Evolutionary conservation across 1,140 invertebrate species (phyloP).

Genomic region (Drosophila subpulchrella): DNA sequence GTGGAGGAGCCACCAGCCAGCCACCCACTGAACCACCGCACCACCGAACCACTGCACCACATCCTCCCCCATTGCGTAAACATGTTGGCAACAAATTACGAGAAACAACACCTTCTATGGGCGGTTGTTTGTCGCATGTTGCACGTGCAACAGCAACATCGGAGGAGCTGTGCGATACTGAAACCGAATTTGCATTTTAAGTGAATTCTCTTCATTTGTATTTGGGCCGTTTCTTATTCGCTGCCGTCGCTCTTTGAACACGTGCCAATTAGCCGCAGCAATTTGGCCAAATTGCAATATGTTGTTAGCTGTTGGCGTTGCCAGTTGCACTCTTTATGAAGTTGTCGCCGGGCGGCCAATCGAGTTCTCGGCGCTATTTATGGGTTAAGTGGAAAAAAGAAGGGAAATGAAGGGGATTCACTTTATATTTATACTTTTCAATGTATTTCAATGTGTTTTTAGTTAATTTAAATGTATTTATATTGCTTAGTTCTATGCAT

Average conservation of each 20-base stretch:
- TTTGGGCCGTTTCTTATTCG: constrained; percentile 48
- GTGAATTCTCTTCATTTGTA: constrained; percentile 81
- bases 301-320: constrained; percentile 76
- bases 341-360: constrained; percentile 53
- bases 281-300: constrained; percentile 82
- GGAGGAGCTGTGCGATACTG: constrained; percentile 14
- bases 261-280: constrained; percentile 77
- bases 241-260: constrained; percentile 49
- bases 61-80: constrained; percentile 52
- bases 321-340: constrained; percentile 67
- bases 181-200: constrained; percentile 73
- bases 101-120: constrained; percentile 52
- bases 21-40: constrained; percentile 17
- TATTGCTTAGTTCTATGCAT: not conserved
- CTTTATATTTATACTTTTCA: not conserved
- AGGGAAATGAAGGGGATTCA: constrained; percentile 6
- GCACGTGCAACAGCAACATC: constrained; percentile 44
- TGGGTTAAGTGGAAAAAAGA: constrained; percentile 3
- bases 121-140: constrained; percentile 17
- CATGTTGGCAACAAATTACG: constrained; percentile 77
- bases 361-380: constrained; percentile 54
- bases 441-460: not conserved
- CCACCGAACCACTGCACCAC: constrained; percentile 8
- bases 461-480: not conserved
- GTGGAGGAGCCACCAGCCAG: constrained; percentile 7